Conservation (phyloP, 1,140 invertebrate genomes). For the Dendroctonus valens region DNA sequence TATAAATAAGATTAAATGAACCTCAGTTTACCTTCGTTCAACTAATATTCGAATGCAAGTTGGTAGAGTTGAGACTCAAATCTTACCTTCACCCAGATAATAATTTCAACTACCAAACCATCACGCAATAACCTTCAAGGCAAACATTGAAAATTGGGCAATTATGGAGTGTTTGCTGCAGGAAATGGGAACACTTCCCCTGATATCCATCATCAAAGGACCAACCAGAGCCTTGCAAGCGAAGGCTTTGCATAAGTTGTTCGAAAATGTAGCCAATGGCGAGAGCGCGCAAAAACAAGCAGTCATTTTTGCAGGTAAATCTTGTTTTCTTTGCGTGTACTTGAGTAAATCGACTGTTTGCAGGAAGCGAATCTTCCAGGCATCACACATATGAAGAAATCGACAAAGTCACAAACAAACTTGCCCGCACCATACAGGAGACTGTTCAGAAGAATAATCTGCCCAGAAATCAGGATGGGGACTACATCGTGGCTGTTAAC, state of each 20-base stretch:
- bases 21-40: too few relatives aligned
- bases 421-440: slow-evolving; percentile 37
- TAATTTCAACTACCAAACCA: too few relatives aligned
- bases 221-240: slow-evolving; percentile 38
- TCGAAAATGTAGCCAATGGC: slow-evolving; percentile 40
- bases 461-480: slow-evolving; percentile 60
- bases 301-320: slow-evolving; percentile 47
- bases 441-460: slow-evolving; percentile 42
- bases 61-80: too few relatives aligned
- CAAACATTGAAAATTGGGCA: too few relatives aligned
- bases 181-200: slow-evolving; percentile 46
- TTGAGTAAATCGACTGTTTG: not conserved
- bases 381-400: slow-evolving; percentile 39
- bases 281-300: slow-evolving; percentile 37
- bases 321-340: not conserved
- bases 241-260: slow-evolving; percentile 38
- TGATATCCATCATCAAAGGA: slow-evolving; percentile 48
- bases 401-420: slow-evolving; percentile 39
- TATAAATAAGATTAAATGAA: too few relatives aligned
- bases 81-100: too few relatives aligned
- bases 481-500: slow-evolving; percentile 71
- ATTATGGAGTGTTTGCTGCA: too few relatives aligned
- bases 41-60: too few relatives aligned
- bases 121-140: too few relatives aligned
- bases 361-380: slow-evolving; percentile 27